A percentile compares a stretch with the other conserved stretches of the same genome.
These are phyloP conservation scores for Triplophysa yarkandensis DNA, from an alignment of 2,797 vertebrate species.

Conservation along the genomic window DNA sequence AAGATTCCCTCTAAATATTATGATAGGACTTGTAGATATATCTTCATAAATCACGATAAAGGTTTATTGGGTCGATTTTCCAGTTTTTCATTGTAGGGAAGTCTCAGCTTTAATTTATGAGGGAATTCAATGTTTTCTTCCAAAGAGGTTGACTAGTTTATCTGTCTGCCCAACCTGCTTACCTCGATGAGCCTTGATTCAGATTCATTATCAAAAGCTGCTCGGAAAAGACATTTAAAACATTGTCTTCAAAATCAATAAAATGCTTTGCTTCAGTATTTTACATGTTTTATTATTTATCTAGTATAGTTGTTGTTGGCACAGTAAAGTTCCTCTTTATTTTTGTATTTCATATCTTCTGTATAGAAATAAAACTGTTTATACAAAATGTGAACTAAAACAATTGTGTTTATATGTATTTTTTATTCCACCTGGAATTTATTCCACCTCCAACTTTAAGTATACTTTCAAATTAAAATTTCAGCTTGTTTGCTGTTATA, in stretches of 20 bases:
- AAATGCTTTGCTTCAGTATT: conserved; percentile 61
- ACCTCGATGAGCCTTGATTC: conserved; percentile 31
- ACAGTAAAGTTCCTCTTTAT: conserved; percentile 79
- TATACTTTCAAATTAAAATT: too few relatives aligned
- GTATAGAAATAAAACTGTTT: conserved; percentile 81
- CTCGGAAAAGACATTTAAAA: conserved; percentile 49
- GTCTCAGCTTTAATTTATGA: conserved; percentile 35
- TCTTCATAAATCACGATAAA: conserved; percentile 11
- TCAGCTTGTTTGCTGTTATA: too few relatives aligned
- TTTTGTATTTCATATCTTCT: conserved; percentile 84
- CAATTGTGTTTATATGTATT: conserved; percentile 14
- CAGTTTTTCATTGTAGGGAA: conserved; percentile 17
- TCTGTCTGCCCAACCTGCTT: conserved; percentile 32
- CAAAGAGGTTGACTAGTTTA: conserved; percentile 15
- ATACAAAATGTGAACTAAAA: conserved; percentile 39
- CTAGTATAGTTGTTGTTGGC: conserved; percentile 63
- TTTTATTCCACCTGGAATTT: background rate
- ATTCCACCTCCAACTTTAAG: too few relatives aligned
- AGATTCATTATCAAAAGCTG: conserved; percentile 52
- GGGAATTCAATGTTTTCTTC: conserved; percentile 38
- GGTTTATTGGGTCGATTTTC: conserved; percentile 11
- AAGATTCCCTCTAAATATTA: conserved; percentile 25
- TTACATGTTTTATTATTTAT: conserved; percentile 65
- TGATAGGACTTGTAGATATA: conserved; percentile 10
- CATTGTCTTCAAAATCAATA: conserved; percentile 52